Conservation (phyloP, 2,888 invertebrate species). For the Hemithea aestivaria region DNA sequence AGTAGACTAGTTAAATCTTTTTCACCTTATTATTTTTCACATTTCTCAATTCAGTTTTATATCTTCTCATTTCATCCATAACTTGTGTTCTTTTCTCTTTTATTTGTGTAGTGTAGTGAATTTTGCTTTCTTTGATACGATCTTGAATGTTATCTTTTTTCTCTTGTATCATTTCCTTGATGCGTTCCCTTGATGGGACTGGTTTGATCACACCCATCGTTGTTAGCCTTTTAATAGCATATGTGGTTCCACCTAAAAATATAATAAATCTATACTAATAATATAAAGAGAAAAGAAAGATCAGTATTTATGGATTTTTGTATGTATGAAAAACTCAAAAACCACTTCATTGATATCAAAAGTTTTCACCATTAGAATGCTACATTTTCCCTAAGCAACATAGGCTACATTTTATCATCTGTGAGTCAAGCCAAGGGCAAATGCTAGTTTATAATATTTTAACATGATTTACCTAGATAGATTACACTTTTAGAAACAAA, state of each 20-base stretch:
- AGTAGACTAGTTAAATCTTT: slow-evolving; percentile 53
- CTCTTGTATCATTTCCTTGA: slow-evolving; percentile 82
- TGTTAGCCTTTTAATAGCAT: slow-evolving; percentile 89
- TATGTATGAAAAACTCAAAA: too few species aligned
- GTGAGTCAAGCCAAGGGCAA: too few species aligned
- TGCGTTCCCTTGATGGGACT: slow-evolving; percentile 82
- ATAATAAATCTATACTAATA: background rate
- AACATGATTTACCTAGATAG: too few species aligned
- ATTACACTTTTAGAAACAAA: too few species aligned
- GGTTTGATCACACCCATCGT: slow-evolving; percentile 90
- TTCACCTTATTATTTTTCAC: slow-evolving; percentile 69
- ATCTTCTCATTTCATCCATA: slow-evolving; percentile 74
- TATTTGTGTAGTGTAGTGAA: slow-evolving; percentile 63
- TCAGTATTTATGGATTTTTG: too few species aligned
- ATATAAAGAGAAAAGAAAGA: too few species aligned
- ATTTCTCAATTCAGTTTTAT: slow-evolving; percentile 69
- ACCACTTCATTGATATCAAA: too few species aligned
- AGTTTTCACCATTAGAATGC: too few species aligned
- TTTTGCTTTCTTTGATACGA: slow-evolving; percentile 78
- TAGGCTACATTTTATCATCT: too few species aligned
- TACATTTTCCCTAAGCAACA: too few species aligned
- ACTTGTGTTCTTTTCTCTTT: slow-evolving; percentile 64
- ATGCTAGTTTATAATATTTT: too few species aligned
- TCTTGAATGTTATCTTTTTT: slow-evolving; percentile 81
- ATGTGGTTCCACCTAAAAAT: slow-evolving; percentile 88